A percentile compares a stretch with the other conserved stretches of the same genome.
Conservation (phyloP, 35 echinoderm and acorn worm genomes). For the Apostichopus japonicus region DNA sequence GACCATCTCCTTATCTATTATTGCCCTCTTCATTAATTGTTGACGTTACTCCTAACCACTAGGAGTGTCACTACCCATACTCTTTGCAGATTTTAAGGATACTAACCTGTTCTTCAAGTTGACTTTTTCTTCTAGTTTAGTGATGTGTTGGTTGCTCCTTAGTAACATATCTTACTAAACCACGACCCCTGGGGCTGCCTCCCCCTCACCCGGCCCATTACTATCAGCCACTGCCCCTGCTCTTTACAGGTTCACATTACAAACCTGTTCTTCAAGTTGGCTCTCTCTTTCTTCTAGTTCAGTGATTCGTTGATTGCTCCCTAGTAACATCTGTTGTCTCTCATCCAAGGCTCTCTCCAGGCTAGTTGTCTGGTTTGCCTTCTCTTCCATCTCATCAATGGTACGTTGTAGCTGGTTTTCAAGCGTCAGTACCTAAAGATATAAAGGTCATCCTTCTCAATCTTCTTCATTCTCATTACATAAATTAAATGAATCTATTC, state of each 20-base stretch:
- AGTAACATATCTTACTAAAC: too few relatives aligned
- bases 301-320: constrained; percentile 77
- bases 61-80: too few relatives aligned
- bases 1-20: too few relatives aligned
- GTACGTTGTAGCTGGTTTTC: constrained; percentile 76
- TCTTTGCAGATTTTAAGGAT: not conserved
- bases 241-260: not conserved
- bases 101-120: too few relatives aligned
- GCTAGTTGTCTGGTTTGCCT: constrained; percentile 46
- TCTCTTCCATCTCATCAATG: constrained; percentile 65
- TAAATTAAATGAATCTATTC: too few relatives aligned
- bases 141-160: too few relatives aligned
- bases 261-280: constrained; percentile 89
- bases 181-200: too few relatives aligned
- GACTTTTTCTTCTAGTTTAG: too few relatives aligned
- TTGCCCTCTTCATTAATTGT: too few relatives aligned
- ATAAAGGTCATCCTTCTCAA: not conserved
- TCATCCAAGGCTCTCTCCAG: constrained; percentile 80
- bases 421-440: constrained; percentile 63
- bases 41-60: too few relatives aligned
- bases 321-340: constrained; percentile 88
- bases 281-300: constrained; percentile 88
- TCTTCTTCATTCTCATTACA: too few relatives aligned
- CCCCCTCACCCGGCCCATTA: too few relatives aligned
- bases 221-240: not conserved